Percentiles rank a stretch among this genome's conserved stretches.
phyloP scores from a whole-genome alignment of 2,888 invertebrate species.

The Lasioglossum vierecki region DNA sequence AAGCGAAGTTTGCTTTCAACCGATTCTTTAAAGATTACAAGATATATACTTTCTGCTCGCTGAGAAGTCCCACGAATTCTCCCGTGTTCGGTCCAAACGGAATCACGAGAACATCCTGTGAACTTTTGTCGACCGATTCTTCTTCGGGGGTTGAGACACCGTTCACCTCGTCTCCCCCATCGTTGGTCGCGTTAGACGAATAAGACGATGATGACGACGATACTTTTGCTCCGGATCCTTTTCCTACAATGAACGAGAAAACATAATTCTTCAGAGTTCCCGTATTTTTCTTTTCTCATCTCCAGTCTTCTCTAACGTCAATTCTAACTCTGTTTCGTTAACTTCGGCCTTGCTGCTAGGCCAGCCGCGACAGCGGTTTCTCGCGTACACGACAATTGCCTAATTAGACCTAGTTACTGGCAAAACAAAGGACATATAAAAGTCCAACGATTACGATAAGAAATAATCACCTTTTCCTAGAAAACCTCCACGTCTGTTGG shows the following conservation, averaged over 20 bases:
- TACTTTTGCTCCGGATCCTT: slow-evolving; percentile 73
- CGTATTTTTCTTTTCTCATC: background rate
- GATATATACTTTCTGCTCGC: slow-evolving; percentile 87
- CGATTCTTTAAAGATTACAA: background rate
- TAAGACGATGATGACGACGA: slow-evolving; percentile 73
- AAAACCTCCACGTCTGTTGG: slow-evolving; percentile 78
- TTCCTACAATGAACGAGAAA: slow-evolving; percentile 56
- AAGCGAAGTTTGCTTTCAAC: background rate
- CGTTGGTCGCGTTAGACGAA: slow-evolving; percentile 76
- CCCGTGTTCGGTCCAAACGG: slow-evolving; percentile 86
- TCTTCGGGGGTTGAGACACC: slow-evolving; percentile 73
- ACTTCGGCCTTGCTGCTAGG: background rate
- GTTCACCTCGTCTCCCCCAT: slow-evolving; percentile 77
- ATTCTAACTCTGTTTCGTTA: background rate
- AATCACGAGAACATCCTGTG: slow-evolving; percentile 88
- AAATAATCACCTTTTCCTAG: slow-evolving; percentile 82
- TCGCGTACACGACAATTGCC: background rate
- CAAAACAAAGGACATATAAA: background rate
- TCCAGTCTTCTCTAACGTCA: background rate
- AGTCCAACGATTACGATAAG: background rate
- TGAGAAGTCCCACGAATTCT: slow-evolving; percentile 88
- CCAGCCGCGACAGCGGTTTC: background rate
- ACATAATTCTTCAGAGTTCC: background rate
- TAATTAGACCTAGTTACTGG: background rate
- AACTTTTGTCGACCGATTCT: slow-evolving; percentile 78